Percentiles rank a stretch among this genome's conserved stretches.
Evolutionary conservation across 1,140 invertebrate species (phyloP).

Genomic region (Anagrus nilaparvatae): DNA sequence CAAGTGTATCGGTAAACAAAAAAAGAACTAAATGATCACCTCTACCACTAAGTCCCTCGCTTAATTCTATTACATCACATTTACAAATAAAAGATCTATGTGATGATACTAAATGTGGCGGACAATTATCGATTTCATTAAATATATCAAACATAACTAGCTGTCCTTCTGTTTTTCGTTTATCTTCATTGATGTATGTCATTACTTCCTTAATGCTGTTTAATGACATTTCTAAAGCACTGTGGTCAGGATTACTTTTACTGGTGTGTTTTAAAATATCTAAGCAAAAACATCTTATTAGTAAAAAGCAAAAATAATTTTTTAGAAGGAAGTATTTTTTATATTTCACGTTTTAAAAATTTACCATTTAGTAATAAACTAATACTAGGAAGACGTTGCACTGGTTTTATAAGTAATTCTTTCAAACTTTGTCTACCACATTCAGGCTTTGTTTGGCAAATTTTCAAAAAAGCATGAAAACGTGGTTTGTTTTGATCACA

Average conservation of each 20-base stretch:
- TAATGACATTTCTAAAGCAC: conserved; percentile 73
- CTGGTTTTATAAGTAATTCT: conserved; percentile 91
- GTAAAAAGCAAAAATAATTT: background rate
- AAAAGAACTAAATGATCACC: conserved; percentile 83
- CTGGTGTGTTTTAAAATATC: conserved; percentile 87
- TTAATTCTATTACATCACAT: conserved; percentile 82
- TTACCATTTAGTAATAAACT: conserved; percentile 85
- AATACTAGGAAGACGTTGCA: conserved; percentile 92
- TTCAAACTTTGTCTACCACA: conserved; percentile 90
- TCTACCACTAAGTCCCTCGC: conserved; percentile 73
- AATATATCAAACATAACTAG: conserved; percentile 94
- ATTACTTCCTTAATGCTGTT: conserved; percentile 85
- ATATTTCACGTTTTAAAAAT: conserved; percentile 22
- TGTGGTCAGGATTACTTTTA: conserved; percentile 76
- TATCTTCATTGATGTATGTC: conserved; percentile 95
- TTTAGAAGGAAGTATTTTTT: conserved; percentile 7
- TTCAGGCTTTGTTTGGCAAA: conserved; percentile 83
- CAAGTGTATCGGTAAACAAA: conserved; percentile 87
- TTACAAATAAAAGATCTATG: conserved; percentile 79
- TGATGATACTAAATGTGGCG: conserved; percentile 83
- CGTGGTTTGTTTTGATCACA: conserved; percentile 86
- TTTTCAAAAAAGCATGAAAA: conserved; percentile 98
- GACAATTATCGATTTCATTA: conserved; percentile 96
- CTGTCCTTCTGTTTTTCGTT: conserved; percentile 88
- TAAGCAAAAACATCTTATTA: conserved; percentile 33